Evolutionary conservation across 2,888 invertebrate genomes (phyloP).

Genomic region (Mythimna albipuncta): DNA sequence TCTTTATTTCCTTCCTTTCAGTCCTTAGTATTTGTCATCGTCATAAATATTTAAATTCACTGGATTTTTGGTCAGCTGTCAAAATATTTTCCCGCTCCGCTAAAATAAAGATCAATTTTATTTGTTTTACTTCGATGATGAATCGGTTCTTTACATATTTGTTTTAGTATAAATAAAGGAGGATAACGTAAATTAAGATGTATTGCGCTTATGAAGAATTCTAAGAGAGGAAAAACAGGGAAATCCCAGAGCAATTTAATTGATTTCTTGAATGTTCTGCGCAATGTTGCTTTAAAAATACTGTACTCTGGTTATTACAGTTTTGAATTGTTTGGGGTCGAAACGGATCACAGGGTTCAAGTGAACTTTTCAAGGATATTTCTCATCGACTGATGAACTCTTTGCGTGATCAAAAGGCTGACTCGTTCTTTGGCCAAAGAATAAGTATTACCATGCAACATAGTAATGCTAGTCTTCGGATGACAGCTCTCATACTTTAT

Average conservation of each 20-base stretch:
- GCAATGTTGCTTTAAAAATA: constrained; percentile 6
- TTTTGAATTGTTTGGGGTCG: too few relatives aligned
- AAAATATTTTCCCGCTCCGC: constrained; percentile 22
- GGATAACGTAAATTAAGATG: constrained; percentile 21
- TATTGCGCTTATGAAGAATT: constrained; percentile 25
- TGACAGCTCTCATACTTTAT: too few relatives aligned
- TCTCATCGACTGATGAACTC: too few relatives aligned
- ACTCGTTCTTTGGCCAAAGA: too few relatives aligned
- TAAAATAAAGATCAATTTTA: constrained; percentile 26
- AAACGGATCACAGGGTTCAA: too few relatives aligned
- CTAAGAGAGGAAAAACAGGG: constrained; percentile 17
- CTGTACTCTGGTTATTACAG: too few relatives aligned
- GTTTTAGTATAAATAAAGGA: constrained; percentile 12
- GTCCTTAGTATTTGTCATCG: constrained; percentile 29
- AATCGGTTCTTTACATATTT: constrained; percentile 20
- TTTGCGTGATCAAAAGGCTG: too few relatives aligned
- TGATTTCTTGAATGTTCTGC: constrained; percentile 27
- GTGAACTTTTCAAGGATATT: too few relatives aligned
- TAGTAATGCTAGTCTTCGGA: too few relatives aligned
- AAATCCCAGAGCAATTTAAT: constrained; percentile 35
- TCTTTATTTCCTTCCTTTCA: constrained; percentile 27
- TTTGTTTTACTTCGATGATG: constrained; percentile 28
- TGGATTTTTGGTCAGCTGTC: constrained; percentile 15
- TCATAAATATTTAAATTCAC: constrained; percentile 36
- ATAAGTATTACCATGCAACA: too few relatives aligned